Base-by-base conservation (phyloP, 1,140 invertebrate genomes). In the Lethrus apterus region DNA sequence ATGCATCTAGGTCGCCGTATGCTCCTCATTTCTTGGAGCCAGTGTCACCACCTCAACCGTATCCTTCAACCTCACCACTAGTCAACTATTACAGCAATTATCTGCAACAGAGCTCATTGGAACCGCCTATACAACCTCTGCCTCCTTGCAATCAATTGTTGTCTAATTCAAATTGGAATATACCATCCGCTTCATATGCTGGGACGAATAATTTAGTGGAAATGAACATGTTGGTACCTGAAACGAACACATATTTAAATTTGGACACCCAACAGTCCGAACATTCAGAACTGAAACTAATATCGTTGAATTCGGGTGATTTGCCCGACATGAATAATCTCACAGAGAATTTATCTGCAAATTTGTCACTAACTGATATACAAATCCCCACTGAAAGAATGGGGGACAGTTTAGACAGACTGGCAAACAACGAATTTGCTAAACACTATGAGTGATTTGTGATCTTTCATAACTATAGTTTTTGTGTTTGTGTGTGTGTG, bases 341-440 rank as follows among this genome's bases (percentile, higher is more conserved):
- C 13, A 58, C 60, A n/a, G 56, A 57, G 30, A 60, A 51, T 35
- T 41, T 62, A 10, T 56, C 55, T 1, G 55, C 46, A 26, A 59
- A 56, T 45, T 46, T 65, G 15, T 57, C 56, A 5, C 33, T 61
- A 8, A 52, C 53, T 2, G 52, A 57, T 44, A 31, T 45, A 13
- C 40, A 54, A 48, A 2, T 44, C 13, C 19, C 38, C 14, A 32
- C 48, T 42, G 50, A 55, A 26, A 70, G 63, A 44, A 70, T 72
- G 68, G 70, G 66, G 2, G 73, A 75, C 31, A 76, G 73, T 60
- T 70, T 75, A 35, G 71, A 69, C 4, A 63, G 66, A 41, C 47
- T 74, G 13, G 67, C 70, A 0, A 69, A 62, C 32, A 64, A 50
- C 4, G 63, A 63, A 19, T 60, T 63, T 36, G 60, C 68, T 44